Base-by-base conservation (phyloP, 2,113 vertebrate species). In the Odontesthes bonariensis region DNA sequence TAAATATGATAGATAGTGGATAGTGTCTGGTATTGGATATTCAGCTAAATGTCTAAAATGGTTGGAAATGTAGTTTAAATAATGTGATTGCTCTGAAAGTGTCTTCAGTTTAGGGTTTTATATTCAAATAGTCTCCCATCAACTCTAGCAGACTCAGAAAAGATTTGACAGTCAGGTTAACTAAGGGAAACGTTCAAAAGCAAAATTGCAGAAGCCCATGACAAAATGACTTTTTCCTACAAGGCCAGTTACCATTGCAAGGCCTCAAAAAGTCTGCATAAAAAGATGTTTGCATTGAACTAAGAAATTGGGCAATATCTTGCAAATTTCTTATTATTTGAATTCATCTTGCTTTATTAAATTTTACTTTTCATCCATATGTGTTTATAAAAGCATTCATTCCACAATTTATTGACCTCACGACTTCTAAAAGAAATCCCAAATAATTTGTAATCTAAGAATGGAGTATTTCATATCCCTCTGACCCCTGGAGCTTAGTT, bases 361-460 rank as follows among this genome's bases (percentile, higher is more conserved):
- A 4, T 44, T 44, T 14, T 46, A 10, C 19, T 20, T 59, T 40
- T 20, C 13, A 10, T 57, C 31, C 1, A 9, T 19, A 27, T 79
- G 12, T 70, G 31, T 80, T 72, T 2, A 1, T 59, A 53, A 79
- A 75, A 19, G 55, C 27, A 27, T 31, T 35, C 6, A 38, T 55
- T 57, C 46, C 59, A 60, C 31, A 57, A 40, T 68, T 73, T 59
- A 61, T 68, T 78, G 23, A 35, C 35, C 62, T 58, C n/a, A 1
- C 12, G 44, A 40, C 40, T 42, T 70, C 16, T 46, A 75, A 38
- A 70, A 65, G 31, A 35, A 53, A 33, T 85, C 32, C 8, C 56
- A 64, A 71, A 77, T 56, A 71, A 63, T 40, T 9, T 79, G 65
- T 78, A 60, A 85, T 86, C 70, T 73, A 68, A 83, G 74, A 86